phyloP scores from a whole-genome alignment of 2,113 vertebrate genomes.

The Megaptera novaeangliae region DNA sequence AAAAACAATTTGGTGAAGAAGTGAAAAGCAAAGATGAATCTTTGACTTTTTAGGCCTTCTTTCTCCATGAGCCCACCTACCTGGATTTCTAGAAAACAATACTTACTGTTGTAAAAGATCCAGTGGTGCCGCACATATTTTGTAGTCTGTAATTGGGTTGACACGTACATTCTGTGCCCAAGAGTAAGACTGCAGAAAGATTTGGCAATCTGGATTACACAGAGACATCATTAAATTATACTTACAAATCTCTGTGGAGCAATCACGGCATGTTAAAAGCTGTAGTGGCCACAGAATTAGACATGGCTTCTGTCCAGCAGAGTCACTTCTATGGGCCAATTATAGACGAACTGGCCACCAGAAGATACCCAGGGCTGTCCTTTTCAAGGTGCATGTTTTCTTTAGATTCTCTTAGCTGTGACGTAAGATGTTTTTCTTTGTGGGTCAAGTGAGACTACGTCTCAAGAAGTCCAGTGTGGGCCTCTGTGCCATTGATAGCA shows the following conservation, averaged over 20 bases:
- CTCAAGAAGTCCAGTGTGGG: not conserved
- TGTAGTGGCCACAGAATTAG: not conserved
- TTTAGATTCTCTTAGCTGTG: constrained; percentile 6
- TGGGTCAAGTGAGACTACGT: constrained; percentile 11
- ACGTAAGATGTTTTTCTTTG: constrained; percentile 27
- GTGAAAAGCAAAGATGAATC: not conserved
- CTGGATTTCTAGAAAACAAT: not conserved
- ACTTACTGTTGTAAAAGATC: not conserved
- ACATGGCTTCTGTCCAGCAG: not conserved
- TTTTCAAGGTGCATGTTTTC: not conserved
- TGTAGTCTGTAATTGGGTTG: not conserved
- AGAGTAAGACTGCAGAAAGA: not conserved
- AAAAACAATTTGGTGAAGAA: not conserved
- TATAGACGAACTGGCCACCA: not conserved
- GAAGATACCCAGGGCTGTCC: not conserved
- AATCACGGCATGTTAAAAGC: not conserved
- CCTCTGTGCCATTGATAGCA: not conserved
- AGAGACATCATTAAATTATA: constrained; percentile 50
- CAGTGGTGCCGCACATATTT: not conserved
- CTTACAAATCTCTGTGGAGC: constrained; percentile 47
- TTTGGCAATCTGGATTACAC: constrained; percentile 29
- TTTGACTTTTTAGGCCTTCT: not conserved
- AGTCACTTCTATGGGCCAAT: not conserved
- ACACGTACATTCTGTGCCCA: not conserved
- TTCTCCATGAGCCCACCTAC: not conserved